Base-by-base conservation (phyloP, 92 coral and sea anemone genomes). In the Porites lobata region DNA sequence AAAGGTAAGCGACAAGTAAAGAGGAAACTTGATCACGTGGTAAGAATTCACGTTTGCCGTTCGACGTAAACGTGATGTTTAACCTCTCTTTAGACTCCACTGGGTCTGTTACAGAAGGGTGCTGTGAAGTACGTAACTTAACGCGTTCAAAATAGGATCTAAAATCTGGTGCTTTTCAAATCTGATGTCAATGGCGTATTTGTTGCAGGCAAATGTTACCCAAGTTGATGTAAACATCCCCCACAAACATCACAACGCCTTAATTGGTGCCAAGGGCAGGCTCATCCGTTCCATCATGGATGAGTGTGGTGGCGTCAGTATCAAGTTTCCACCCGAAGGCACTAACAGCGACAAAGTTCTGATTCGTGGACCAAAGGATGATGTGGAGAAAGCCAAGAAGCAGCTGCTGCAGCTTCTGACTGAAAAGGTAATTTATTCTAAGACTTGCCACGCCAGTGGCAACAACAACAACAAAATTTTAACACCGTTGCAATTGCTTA, bases 231-330 rank as follows among this genome's bases (percentile, higher is more conserved):
- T 94, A 52, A 83, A 75, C 38, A 90, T 98, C 64, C 98, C 99
- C 8, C 91, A 91, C 59, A 98, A 95, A 59, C 91, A 91, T 72
- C 99, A 98, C 95, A 98, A 95, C 85, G 94, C 98, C 0, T 92
- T 98, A 74, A 98, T 98, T 66, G 99, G 99, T 21, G 98, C 99
- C 62, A 95, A 98, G 65, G 99, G 99, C 6, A 94, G 99, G 29
- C 92, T 98, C 70, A 95, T 98, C 70, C 98, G 99, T 53, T 95
- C 99, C 13, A 94, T 98, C 87, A 98, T 98, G 98, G 99, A 98
- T 52, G 99, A 98, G 7, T 98, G 99, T 78, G 99, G 99, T n/a
- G 99, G 99, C 0, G 98, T 98, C 18, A 92, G 94, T 63, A 95
- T 98, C 90, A 98, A 98, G 86, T 98, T 98, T 77, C 99, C 99